Evolutionary conservation across 2,888 invertebrate species (phyloP).

Genomic region (Tigriopus californicus): DNA sequence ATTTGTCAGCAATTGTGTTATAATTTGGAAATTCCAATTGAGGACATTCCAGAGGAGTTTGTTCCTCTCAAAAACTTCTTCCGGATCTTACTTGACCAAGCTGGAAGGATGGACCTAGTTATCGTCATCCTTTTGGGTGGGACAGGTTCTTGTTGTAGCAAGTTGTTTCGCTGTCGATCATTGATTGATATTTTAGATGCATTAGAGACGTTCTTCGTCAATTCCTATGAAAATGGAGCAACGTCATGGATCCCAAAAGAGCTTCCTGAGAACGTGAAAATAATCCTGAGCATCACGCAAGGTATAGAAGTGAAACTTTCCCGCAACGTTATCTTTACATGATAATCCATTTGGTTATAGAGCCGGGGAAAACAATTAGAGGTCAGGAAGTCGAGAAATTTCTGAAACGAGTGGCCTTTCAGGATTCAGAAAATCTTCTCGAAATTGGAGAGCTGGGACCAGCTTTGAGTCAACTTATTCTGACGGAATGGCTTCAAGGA

Average conservation of each 20-base stretch:
- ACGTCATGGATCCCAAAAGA: conserved; percentile 10
- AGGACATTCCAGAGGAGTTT: conserved; percentile 82
- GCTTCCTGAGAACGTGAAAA: conserved; percentile 11
- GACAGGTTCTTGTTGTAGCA: no score
- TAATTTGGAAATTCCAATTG: conserved; percentile 72
- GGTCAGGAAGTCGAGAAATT: neutral
- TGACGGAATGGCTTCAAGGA: neutral
- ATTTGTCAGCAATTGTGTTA: conserved; percentile 77
- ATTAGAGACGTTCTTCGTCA: conserved; percentile 6
- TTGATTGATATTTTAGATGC: no score
- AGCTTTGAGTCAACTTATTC: neutral
- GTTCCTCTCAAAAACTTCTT: conserved; percentile 87
- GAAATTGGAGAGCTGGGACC: neutral
- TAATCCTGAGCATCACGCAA: conserved; percentile 4
- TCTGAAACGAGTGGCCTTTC: neutral
- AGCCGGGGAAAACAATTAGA: no score
- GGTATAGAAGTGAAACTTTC: neutral
- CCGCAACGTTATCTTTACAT: no score
- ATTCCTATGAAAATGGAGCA: conserved; percentile 10
- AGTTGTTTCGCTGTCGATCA: neutral
- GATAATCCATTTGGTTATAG: no score
- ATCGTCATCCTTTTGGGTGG: conserved; percentile 48
- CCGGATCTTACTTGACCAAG: conserved; percentile 69
- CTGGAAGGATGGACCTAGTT: conserved; percentile 54
- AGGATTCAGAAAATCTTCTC: neutral